Evolutionary conservation across 1,140 invertebrate species (phyloP), one percentile per base, ranked within the genome.

Genomic region (Lucilia cuprina): DNA sequence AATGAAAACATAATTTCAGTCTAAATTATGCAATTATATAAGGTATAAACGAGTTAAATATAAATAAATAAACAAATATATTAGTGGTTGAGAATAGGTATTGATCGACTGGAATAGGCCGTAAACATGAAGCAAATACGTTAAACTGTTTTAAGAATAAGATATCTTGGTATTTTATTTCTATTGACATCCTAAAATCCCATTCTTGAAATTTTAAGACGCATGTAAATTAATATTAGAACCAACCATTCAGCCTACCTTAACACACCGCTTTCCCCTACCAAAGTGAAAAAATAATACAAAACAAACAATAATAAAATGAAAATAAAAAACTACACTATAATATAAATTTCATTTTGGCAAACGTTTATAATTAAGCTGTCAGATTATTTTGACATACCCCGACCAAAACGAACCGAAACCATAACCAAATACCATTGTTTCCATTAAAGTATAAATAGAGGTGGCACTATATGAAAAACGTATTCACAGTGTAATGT

Each of bases 321-420:
- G 21, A 70, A 21, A 41, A 78, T n/a, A 30, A 41, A 19, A 17
- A 50, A 50, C 14, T 50, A 49, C 77, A 49, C 41, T 80, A 80
- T 80, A 80, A 80, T 80, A 80, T 80, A 80, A 80, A 50, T 80
- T 80, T 80, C 77, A 80, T 80, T 78, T 80, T 80, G 77, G 77
- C 77, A 80, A 80, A 80, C 88, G 87, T 88, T 50, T 88, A 89
- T 89, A 89, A 89, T 89, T 89, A 89, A 89, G 87, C 86, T 89
- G 88, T 89, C 88, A 86, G 88, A 89, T 89, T 89, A 89, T 89
- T 89, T 86, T 89, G 88, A 89, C 88, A 89, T 86, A 87, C 82
- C 86, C 77, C 47, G 49, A 21, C 77, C 47, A 12, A 80, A 49
- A 49, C 41, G 77, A 21, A 80, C 19, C 77, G 41, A 49, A 80